Evolutionary conservation across 2,888 invertebrate species (phyloP).

Genomic region (Biston stratarius): DNA sequence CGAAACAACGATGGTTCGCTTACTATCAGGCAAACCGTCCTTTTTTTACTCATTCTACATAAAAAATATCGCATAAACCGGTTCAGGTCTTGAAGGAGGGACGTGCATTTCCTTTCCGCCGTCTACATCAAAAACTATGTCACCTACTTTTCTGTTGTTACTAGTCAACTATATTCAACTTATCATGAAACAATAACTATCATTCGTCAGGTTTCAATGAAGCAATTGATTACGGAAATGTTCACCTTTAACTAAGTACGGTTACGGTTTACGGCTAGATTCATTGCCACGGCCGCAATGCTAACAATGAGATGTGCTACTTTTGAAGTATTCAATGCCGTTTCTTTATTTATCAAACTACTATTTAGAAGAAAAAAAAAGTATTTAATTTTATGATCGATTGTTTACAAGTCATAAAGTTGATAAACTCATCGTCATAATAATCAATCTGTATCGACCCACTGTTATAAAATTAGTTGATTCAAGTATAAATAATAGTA

Average conservation of each 20-base stretch:
- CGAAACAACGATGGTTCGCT: no score
- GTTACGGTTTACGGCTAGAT: constrained; percentile 34
- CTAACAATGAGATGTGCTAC: constrained; percentile 31
- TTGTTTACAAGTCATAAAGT: neutral
- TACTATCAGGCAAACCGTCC: no score
- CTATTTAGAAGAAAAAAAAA: neutral
- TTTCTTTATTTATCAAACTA: constrained; percentile 3
- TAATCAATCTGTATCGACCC: no score
- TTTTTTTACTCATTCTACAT: no score
- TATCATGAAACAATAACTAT: constrained; percentile 45
- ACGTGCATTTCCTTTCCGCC: no score
- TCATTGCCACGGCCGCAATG: constrained; percentile 55
- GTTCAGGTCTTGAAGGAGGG: no score
- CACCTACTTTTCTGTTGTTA: no score
- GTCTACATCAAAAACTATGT: no score
- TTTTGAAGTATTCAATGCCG: constrained; percentile 25
- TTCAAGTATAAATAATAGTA: no score
- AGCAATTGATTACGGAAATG: constrained; percentile 54
- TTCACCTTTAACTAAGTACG: constrained; percentile 49
- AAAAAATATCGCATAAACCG: no score
- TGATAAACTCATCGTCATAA: no score
- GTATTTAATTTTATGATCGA: neutral
- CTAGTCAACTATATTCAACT: neutral
- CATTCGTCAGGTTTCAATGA: constrained; percentile 51
- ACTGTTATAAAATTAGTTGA: no score